These are phyloP conservation scores for Platycercus adscitus DNA, from an alignment of 2,113 vertebrate species.

Conservation along the genomic window DNA sequence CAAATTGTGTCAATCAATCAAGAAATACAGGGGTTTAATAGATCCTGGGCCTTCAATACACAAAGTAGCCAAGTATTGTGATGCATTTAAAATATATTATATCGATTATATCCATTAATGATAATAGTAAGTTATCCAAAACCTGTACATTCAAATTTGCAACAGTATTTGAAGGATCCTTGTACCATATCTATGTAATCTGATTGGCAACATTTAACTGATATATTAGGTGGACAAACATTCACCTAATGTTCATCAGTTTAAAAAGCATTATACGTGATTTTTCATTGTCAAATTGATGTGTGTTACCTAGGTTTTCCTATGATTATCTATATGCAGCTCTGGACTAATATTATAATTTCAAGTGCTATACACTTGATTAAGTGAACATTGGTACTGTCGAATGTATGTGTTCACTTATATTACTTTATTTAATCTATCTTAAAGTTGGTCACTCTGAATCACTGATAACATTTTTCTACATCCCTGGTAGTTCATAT, in stretches of 20 bases:
- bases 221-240: not conserved
- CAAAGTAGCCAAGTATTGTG: not conserved
- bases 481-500: not conserved
- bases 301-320: not conserved
- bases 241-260: not conserved
- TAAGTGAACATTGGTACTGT: not conserved
- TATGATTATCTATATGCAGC: not conserved
- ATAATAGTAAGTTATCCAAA: not conserved
- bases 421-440: not conserved
- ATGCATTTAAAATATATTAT: not conserved
- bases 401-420: not conserved
- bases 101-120: not conserved
- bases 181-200: not conserved
- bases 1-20: not conserved
- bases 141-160: not conserved
- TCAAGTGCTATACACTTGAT: not conserved
- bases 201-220: not conserved
- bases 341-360: not conserved
- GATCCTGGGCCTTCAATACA: not conserved
- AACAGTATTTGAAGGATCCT: not conserved
- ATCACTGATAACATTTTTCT: not conserved
- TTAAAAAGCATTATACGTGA: not conserved
- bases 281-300: not conserved
- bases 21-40: not conserved
- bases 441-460: not conserved